Conservation (phyloP, 2,888 invertebrate species). For the Epistrophe eligans region DNA sequence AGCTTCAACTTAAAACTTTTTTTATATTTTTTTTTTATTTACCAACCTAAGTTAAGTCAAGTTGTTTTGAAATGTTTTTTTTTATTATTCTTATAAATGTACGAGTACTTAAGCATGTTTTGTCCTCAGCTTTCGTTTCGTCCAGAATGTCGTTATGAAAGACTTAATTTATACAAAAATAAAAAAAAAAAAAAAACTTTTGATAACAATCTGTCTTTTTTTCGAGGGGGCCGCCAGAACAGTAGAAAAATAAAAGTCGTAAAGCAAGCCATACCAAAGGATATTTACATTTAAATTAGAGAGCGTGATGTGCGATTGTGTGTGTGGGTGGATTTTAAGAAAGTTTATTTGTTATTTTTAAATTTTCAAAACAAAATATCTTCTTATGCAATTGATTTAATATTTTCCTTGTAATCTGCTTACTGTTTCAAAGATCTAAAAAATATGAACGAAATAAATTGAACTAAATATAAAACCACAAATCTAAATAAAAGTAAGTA, state of each 20-base stretch:
- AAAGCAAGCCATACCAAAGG: conserved; percentile 14
- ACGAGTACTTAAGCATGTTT: conserved; percentile 39
- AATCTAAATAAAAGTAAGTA: background rate
- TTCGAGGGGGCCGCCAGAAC: background rate
- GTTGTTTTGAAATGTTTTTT: conserved; percentile 33
- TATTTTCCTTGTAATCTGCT: background rate
- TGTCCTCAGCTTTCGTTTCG: conserved; percentile 22
- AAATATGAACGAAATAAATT: background rate
- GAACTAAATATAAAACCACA: background rate
- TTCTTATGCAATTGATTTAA: conserved; percentile 1
- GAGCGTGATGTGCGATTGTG: conserved; percentile 2
- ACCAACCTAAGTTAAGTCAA: conserved; percentile 16
- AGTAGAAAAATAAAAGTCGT: conserved; percentile 48
- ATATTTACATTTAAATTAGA: conserved; percentile 60
- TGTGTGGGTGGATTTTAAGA: conserved; percentile 21
- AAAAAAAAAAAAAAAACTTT: conserved; percentile 60
- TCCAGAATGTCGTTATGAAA: conserved; percentile 41
- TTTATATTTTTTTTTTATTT: background rate
- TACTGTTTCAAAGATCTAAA: too few relatives aligned
- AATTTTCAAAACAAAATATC: conserved; percentile 5
- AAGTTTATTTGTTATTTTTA: conserved; percentile 11
- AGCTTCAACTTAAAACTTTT: conserved; percentile 9
- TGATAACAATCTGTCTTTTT: conserved; percentile 59
- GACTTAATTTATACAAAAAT: conserved; percentile 63
- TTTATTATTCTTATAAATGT: conserved; percentile 45